Evolutionary conservation across 2,888 invertebrate species (phyloP), one percentile per base, ranked within the genome.

Genomic region (Pseudococcus viburni): DNA sequence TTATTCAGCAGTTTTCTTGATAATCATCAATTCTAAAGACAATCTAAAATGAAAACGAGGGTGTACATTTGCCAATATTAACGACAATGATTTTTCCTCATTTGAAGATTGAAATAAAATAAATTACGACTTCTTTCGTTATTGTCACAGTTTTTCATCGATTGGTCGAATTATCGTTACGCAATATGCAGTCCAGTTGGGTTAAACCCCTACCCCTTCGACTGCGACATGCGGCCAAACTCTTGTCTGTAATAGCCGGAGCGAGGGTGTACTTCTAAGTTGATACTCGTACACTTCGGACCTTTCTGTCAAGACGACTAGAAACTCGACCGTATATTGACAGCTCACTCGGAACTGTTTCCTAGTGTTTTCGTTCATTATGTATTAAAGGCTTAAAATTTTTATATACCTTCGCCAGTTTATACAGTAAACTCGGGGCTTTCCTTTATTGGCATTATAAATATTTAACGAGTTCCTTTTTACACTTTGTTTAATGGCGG

Each of bases 381-480:
- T 51, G 39, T 85, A 85, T 85, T 85, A 59, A 85, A 85, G 85
- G 85, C 85, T 85, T 85, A 22, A 85, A 85, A 85, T 85, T 85
- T 85, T 85, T 85, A 85, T 85, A 85, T 85, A 85, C 59, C 85
- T 33, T 85, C 19, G 85, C 59, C 59, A 59, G 85, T 85, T 85
- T 85, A 80, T 80, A 85, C 85, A 85, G 26, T 33, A 33, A 85
- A 85, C 85, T 85, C 51, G 46, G 59, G 85, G 26, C 39, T 64
- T 85, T 39, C 59, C 85, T 85, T 85, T 85, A 85, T 85, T 59
- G 85, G 39, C 59, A 59, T 39, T 59, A 59, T 85, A 85, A 85
- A 85, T 85, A 85, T 85, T 85, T 85, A 59, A 85, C 59, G 85
- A 85, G 51, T 59, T 85, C 85, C 85, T 85, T 85, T 85, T 85